phyloP scores from a whole-genome alignment of 2,113 vertebrate genomes.

The Eulemur rufifrons region DNA sequence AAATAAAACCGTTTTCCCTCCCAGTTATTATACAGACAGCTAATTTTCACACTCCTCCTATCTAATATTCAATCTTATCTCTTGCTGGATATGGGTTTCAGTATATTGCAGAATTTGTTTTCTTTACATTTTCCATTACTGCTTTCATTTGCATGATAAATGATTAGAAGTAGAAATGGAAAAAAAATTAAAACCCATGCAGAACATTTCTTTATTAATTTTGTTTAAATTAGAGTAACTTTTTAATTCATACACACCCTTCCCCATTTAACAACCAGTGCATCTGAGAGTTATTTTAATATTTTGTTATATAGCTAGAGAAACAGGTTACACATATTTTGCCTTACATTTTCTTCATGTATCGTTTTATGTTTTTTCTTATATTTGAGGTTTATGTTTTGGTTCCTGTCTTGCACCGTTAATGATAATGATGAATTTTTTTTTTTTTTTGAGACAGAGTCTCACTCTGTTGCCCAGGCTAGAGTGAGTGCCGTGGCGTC shows the following conservation, averaged over 20 bases:
- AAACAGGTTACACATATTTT: conserved; percentile 5
- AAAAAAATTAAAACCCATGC: conserved; percentile 79
- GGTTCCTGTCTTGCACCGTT: background rate
- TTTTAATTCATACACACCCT: conserved; percentile 69
- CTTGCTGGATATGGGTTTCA: conserved; percentile 85
- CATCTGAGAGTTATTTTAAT: conserved; percentile 65
- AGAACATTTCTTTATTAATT: conserved; percentile 89
- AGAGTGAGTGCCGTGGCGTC: too few relatives aligned
- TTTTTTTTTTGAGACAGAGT: too few relatives aligned
- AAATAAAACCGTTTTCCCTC: conserved; percentile 90
- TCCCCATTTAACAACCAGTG: conserved; percentile 54
- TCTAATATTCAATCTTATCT: conserved; percentile 90
- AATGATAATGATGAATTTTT: background rate
- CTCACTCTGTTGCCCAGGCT: too few relatives aligned
- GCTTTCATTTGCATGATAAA: conserved; percentile 91
- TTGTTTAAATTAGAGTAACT: conserved; percentile 85
- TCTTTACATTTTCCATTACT: conserved; percentile 89
- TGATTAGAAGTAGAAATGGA: conserved; percentile 85
- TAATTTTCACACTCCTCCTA: conserved; percentile 89
- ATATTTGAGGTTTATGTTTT: background rate
- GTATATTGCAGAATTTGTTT: conserved; percentile 89
- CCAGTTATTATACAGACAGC: conserved; percentile 90
- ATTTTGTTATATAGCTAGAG: background rate
- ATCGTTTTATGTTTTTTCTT: background rate
- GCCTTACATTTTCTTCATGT: background rate